phyloP scores from a whole-genome alignment of 2,113 vertebrate species.

The Scartelaos histophorus region DNA sequence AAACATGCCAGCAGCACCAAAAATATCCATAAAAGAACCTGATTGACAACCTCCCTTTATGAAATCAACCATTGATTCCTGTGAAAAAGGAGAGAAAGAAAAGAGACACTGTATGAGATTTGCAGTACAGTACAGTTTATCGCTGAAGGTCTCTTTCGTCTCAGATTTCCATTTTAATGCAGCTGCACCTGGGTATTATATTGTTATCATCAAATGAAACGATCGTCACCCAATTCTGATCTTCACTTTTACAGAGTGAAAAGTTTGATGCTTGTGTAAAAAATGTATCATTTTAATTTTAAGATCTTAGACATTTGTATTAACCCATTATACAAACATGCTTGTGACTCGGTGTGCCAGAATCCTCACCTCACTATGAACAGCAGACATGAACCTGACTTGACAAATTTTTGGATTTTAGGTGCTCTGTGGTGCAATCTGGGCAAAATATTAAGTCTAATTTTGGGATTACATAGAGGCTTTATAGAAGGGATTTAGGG shows the following conservation, averaged over 20 bases:
- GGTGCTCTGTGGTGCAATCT: too few species aligned
- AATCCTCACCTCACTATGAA: not conserved
- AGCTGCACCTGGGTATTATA: not conserved
- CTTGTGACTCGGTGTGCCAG: not conserved
- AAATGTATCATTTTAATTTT: too few species aligned
- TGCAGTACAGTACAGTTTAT: not conserved
- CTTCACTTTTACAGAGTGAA: too few species aligned
- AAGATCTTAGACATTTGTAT: not conserved
- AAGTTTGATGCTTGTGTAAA: not conserved
- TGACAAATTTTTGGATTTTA: too few species aligned
- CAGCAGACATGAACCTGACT: too few species aligned
- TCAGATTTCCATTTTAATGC: not conserved
- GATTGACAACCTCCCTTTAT: constrained; percentile 15
- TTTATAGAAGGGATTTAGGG: too few species aligned
- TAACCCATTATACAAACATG: not conserved
- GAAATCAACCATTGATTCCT: constrained; percentile 64
- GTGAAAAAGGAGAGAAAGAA: not conserved
- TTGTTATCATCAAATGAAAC: not conserved
- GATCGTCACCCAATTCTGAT: not conserved
- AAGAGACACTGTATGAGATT: not conserved
- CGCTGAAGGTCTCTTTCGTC: not conserved
- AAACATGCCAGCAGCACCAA: constrained; percentile 16
- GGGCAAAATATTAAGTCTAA: too few species aligned
- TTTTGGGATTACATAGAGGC: too few species aligned
- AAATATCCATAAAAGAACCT: constrained; percentile 14